phyloP scores from a whole-genome alignment of 2,113 vertebrate species.

The Phasianus colchicus region DNA sequence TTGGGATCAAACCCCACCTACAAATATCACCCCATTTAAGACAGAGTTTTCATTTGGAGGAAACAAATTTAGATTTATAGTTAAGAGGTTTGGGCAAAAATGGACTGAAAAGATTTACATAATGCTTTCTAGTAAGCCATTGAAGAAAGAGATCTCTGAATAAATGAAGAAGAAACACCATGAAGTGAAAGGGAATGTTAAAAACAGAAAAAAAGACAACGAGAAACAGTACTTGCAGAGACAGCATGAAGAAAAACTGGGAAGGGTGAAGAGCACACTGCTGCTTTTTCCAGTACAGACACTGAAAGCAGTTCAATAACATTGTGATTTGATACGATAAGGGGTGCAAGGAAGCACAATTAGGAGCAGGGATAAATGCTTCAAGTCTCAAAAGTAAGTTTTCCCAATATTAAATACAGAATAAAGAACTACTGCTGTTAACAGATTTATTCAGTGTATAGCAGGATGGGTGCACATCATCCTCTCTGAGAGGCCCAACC shows the following conservation, averaged over 20 bases:
- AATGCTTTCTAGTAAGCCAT: slow-evolving; percentile 35
- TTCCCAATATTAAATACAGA: not conserved
- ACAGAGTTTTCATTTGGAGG: slow-evolving; percentile 33
- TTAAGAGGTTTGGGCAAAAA: slow-evolving; percentile 71
- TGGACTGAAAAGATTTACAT: not conserved
- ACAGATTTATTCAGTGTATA: not conserved
- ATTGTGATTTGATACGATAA: not conserved
- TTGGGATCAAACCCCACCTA: slow-evolving; percentile 21
- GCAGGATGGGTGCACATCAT: not conserved
- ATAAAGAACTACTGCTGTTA: not conserved
- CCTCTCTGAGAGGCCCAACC: not conserved
- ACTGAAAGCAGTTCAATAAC: slow-evolving; percentile 34
- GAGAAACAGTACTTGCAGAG: slow-evolving; percentile 43
- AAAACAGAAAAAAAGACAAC: slow-evolving; percentile 10
- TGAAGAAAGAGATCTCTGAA: slow-evolving; percentile 63
- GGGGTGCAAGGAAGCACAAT: not conserved
- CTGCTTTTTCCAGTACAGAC: not conserved
- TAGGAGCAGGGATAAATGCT: not conserved
- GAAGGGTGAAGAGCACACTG: not conserved
- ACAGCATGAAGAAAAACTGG: slow-evolving; percentile 22
- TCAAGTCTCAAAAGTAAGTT: not conserved
- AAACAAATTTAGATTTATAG: not conserved
- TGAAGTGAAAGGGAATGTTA: slow-evolving; percentile 25
- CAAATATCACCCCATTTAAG: slow-evolving; percentile 14
- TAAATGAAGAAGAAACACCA: slow-evolving; percentile 45